Conservation (phyloP, 2,888 invertebrate genomes). For the Gisinianus flammeolus region DNA sequence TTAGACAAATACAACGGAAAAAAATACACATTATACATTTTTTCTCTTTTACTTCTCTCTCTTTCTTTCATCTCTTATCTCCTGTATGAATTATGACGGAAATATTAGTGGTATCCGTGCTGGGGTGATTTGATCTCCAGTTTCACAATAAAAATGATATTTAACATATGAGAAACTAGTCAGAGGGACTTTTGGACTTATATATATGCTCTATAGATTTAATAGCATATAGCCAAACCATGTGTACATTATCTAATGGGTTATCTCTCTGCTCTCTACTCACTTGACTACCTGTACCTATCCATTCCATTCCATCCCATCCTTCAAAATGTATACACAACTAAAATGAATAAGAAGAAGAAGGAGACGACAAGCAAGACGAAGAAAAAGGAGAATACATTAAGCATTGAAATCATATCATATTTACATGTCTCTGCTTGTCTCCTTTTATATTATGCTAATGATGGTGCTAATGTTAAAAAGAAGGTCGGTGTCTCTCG, state of each 20-base stretch:
- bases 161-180: constrained; percentile 27
- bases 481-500: constrained; percentile 2
- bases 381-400: constrained; percentile 10
- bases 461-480: constrained; percentile 33
- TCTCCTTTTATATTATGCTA: constrained; percentile 32
- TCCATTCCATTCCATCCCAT: not conserved
- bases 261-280: not conserved
- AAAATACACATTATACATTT: not conserved
- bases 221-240: too few species aligned
- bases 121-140: constrained; percentile 40
- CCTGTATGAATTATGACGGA: constrained; percentile 38
- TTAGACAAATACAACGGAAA: not conserved
- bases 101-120: constrained; percentile 40
- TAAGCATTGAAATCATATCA: constrained; percentile 27
- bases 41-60: not conserved
- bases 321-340: not conserved
- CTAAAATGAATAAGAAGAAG: not conserved
- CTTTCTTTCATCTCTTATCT: constrained; percentile 27
- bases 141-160: constrained; percentile 39
- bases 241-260: not conserved
- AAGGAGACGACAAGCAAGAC: not conserved
- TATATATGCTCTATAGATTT: not conserved
- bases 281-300: not conserved
- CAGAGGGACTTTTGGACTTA: constrained; percentile 20
- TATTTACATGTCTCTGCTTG: constrained; percentile 3